These are phyloP conservation scores for Tichodroma muraria DNA, from an alignment of 2,113 vertebrate genomes.

Conservation along the genomic window DNA sequence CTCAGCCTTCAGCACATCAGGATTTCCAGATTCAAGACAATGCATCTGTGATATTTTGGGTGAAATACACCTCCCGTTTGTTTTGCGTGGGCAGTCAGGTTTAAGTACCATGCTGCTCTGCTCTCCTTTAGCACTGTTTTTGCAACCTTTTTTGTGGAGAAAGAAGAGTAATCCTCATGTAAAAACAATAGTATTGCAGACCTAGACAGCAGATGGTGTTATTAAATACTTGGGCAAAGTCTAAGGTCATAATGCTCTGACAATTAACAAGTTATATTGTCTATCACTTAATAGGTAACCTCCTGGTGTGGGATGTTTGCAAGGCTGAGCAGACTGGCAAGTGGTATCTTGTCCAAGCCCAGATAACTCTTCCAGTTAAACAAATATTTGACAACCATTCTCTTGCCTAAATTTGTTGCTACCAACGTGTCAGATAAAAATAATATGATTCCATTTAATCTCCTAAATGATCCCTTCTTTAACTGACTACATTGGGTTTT, in stretches of 20 bases:
- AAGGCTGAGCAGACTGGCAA: neutral
- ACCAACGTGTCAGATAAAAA: neutral
- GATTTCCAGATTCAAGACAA: neutral
- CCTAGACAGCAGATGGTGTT: constrained; percentile 62
- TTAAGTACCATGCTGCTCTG: constrained; percentile 33
- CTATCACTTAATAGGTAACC: constrained; percentile 58
- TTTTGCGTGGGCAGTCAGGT: neutral
- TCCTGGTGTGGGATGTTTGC: constrained; percentile 16
- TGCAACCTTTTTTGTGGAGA: constrained; percentile 49
- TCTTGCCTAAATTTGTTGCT: constrained; percentile 40
- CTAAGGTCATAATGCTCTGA: constrained; percentile 61
- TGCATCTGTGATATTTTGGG: neutral
- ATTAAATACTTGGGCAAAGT: constrained; percentile 66
- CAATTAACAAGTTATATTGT: constrained; percentile 60
- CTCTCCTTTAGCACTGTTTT: constrained; percentile 19
- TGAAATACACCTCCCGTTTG: neutral
- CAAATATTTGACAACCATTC: constrained; percentile 37
- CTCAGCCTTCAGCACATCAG: neutral
- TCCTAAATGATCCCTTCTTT: neutral
- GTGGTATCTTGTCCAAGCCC: neutral
- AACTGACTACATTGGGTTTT: neutral
- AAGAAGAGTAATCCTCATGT: constrained; percentile 50
- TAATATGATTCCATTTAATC: neutral
- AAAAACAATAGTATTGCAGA: constrained; percentile 35
- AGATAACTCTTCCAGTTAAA: constrained; percentile 12